Evolutionary conservation across 2,797 vertebrate genomes (phyloP), one percentile per base, ranked within the genome.

Genomic region (Acrocephalus scirpaceus): DNA sequence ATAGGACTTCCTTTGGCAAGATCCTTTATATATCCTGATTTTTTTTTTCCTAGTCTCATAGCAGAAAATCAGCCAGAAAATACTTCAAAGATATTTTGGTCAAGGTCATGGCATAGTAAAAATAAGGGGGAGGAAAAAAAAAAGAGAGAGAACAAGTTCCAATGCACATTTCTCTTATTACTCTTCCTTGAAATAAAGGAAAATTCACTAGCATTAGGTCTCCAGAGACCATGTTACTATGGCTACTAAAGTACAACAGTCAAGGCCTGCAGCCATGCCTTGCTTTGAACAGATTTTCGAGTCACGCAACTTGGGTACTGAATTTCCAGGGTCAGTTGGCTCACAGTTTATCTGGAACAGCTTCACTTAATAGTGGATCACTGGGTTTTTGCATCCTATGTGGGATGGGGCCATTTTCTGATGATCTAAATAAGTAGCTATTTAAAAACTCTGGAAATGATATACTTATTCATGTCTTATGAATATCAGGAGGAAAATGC

Each of bases 1-100:
- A 86, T 70, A 88, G 94, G 86, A 91, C 94, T 97, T 97, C 96
- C 97, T 96, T 93, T 95, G 94, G 96, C 93, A 96, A 97, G 86
- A 77, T 76, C n/a, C 85, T 94, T 96, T 81, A 95, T 96, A 92
- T 96, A 96, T 96, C 95, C 97, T 96, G 96, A 89, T 76, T n/a
- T 96, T 91, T 95, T 95, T 97, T 95, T 75, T 27, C 89, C 86
- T 97, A 92, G 87, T 94, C 85, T 90, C 94, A 53, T 45, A 91
- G 88, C 90, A 97, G 95, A 97, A 97, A 97, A 96, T 91, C 44
- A 95, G 92, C 97, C 95, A 96, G 93, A 93, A 95, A 97, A 97
- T 66, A 98, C 97, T 98, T 98, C 98, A 98, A 98, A 98, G 98
- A 88, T 94, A 94, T 96, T 98, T 97, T 96, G 70, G 94, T 97